Conservation (phyloP, 2,888 invertebrate genomes). For the Drosophila borborema region DNA sequence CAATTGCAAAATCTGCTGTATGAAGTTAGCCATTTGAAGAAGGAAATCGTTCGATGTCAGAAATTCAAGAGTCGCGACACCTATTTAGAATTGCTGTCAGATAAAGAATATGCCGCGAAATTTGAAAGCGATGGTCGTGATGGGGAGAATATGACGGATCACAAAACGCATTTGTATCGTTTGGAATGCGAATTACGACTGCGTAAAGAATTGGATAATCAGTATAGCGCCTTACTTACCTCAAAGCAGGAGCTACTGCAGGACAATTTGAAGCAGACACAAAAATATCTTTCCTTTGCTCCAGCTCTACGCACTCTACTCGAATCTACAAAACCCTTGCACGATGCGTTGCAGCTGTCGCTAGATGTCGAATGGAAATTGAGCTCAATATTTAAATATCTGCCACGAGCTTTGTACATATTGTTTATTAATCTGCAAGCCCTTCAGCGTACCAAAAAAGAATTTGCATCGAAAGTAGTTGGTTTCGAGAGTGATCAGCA, state of each 20-base stretch:
- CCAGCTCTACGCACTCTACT: slow-evolving; percentile 91
- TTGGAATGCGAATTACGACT: slow-evolving; percentile 96
- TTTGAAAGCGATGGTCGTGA: slow-evolving; percentile 87
- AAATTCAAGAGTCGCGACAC: slow-evolving; percentile 98
- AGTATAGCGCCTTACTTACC: slow-evolving; percentile 90
- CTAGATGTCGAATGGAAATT: slow-evolving; percentile 92
- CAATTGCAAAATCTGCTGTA: slow-evolving; percentile 97
- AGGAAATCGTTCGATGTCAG: slow-evolving; percentile 97
- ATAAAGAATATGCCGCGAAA: slow-evolving; percentile 91
- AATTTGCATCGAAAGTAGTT: slow-evolving; percentile 49
- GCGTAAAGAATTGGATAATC: slow-evolving; percentile 92
- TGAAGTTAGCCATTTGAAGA: slow-evolving; percentile 96
- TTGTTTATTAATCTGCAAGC: slow-evolving; percentile 92
- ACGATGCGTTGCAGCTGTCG: slow-evolving; percentile 93
- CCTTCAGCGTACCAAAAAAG: slow-evolving; percentile 51
- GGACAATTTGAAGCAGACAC: slow-evolving; percentile 91
- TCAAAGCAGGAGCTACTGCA: slow-evolving; percentile 91
- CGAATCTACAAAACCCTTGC: slow-evolving; percentile 94
- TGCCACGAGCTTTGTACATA: slow-evolving; percentile 94
- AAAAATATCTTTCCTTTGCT: slow-evolving; percentile 92
- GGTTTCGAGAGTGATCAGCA: slow-evolving; percentile 67
- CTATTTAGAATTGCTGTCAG: slow-evolving; percentile 93
- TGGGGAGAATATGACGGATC: slow-evolving; percentile 84
- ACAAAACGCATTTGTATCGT: slow-evolving; percentile 93
- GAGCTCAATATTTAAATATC: slow-evolving; percentile 90